phyloP scores from a whole-genome alignment of 1,140 invertebrate genomes.

The Scaptomyza hsui region DNA sequence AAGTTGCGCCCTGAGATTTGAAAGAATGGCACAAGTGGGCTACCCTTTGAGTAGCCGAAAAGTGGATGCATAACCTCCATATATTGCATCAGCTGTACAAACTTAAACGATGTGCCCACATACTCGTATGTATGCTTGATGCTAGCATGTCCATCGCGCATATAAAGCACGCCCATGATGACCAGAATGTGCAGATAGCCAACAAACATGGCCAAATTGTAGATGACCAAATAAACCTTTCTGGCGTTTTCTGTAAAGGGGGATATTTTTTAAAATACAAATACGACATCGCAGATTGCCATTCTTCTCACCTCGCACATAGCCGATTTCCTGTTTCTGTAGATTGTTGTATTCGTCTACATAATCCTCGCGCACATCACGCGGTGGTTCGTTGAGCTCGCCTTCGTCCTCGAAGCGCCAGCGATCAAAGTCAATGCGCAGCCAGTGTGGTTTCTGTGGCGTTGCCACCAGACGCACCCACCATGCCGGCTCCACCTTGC shows the following conservation, averaged over 20 bases:
- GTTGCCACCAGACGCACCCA: slow-evolving; percentile 93
- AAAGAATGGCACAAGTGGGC: slow-evolving; percentile 86
- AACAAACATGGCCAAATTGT: slow-evolving; percentile 96
- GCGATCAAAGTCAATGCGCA: slow-evolving; percentile 95
- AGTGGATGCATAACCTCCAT: slow-evolving; percentile 95
- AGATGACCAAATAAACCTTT: slow-evolving; percentile 94
- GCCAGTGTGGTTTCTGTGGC: slow-evolving; percentile 93
- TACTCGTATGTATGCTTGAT: slow-evolving; percentile 90
- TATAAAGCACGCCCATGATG: slow-evolving; percentile 90
- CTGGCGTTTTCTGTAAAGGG: slow-evolving; percentile 88
- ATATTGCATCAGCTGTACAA: slow-evolving; percentile 92
- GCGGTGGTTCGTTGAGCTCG: slow-evolving; percentile 87
- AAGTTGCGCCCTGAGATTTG: slow-evolving; percentile 92
- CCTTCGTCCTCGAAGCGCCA: slow-evolving; percentile 90
- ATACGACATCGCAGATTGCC: too few species aligned
- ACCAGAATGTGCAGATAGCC: slow-evolving; percentile 92
- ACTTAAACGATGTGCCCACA: slow-evolving; percentile 92
- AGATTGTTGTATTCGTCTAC: slow-evolving; percentile 90
- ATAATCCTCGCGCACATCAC: slow-evolving; percentile 90
- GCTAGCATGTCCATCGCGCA: slow-evolving; percentile 89
- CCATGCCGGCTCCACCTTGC: slow-evolving; percentile 89
- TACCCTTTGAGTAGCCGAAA: slow-evolving; percentile 93
- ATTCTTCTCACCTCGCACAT: slow-evolving; percentile 87
- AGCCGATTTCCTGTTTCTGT: slow-evolving; percentile 92
- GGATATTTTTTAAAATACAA: too few species aligned